Evolutionary conservation across 37 sponge, comb jelly and placozoan species (phyloP).

Genomic region (Cladorhizidae sp.): DNA sequence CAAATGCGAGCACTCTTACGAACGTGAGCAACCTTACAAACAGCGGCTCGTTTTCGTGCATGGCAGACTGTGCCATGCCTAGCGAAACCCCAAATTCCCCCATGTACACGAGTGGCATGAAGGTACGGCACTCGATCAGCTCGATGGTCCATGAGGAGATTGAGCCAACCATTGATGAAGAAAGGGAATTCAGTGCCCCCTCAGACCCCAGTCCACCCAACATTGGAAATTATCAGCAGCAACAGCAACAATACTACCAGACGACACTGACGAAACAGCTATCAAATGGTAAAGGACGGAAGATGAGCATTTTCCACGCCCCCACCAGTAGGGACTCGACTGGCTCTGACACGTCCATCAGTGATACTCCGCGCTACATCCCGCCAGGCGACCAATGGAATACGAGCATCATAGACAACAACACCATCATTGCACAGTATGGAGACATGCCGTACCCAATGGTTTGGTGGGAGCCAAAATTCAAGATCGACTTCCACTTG

Average conservation of each 20-base stretch:
- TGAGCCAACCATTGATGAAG: no score
- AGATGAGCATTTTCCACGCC: neutral
- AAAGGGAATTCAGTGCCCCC: neutral
- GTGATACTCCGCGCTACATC: neutral
- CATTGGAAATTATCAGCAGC: no score
- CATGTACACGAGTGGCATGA: no score
- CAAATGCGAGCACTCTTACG: neutral
- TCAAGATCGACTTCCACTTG: slow-evolving; percentile 41
- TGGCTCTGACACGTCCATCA: neutral
- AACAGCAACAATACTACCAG: neutral
- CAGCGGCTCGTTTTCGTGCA: no score
- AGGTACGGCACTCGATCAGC: no score
- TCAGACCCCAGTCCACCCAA: neutral
- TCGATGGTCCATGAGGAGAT: no score
- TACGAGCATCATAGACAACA: slow-evolving; percentile 19
- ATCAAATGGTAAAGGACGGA: neutral
- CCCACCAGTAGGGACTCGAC: neutral
- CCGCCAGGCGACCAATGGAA: slow-evolving; percentile 21
- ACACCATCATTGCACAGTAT: slow-evolving; percentile 31
- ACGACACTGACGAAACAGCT: neutral
- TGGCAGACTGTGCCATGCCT: no score
- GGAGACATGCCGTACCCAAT: slow-evolving; percentile 52
- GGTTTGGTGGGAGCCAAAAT: slow-evolving; percentile 55
- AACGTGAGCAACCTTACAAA: neutral
- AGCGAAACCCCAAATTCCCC: no score